Conservation (phyloP, 2,113 vertebrate genomes). For the Solea solea region DNA sequence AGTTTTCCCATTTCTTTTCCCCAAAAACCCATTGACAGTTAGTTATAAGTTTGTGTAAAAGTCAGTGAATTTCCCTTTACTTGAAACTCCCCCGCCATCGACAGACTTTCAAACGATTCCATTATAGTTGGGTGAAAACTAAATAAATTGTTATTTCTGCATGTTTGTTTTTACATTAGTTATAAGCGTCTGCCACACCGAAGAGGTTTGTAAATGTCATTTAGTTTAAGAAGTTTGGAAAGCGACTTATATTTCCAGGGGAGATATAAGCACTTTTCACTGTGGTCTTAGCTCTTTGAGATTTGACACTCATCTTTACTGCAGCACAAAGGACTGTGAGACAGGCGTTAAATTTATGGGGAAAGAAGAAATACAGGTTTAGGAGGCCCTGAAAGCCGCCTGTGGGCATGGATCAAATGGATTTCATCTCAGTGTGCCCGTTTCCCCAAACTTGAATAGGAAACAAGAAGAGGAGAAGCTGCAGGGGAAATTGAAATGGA, state of each 20-base stretch:
- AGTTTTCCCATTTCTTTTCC: background rate
- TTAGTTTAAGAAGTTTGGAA: slow-evolving; percentile 40
- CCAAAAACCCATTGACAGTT: background rate
- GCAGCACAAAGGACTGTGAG: slow-evolving; percentile 61
- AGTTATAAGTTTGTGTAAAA: no score
- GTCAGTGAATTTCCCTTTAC: slow-evolving; percentile 1
- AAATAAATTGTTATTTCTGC: no score
- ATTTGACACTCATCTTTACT: slow-evolving; percentile 66
- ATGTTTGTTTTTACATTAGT: background rate
- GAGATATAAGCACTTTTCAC: slow-evolving; percentile 45
- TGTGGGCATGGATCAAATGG: slow-evolving; percentile 68
- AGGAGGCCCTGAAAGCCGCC: slow-evolving; percentile 70
- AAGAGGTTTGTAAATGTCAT: slow-evolving; percentile 17
- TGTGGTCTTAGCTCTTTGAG: slow-evolving; percentile 64
- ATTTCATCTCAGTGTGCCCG: slow-evolving; percentile 68
- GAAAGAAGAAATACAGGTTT: slow-evolving; percentile 71
- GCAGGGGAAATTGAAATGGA: slow-evolving; percentile 49
- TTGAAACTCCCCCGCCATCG: no score
- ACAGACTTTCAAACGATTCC: background rate
- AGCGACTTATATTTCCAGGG: slow-evolving; percentile 50
- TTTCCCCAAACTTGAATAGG: slow-evolving; percentile 71
- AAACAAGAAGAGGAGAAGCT: slow-evolving; percentile 51
- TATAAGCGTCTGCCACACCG: background rate
- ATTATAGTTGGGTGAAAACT: no score
- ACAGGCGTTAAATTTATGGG: slow-evolving; percentile 68